phyloP scores from a whole-genome alignment of 2,888 invertebrate genomes.

The Limnephilus rhombicus region DNA sequence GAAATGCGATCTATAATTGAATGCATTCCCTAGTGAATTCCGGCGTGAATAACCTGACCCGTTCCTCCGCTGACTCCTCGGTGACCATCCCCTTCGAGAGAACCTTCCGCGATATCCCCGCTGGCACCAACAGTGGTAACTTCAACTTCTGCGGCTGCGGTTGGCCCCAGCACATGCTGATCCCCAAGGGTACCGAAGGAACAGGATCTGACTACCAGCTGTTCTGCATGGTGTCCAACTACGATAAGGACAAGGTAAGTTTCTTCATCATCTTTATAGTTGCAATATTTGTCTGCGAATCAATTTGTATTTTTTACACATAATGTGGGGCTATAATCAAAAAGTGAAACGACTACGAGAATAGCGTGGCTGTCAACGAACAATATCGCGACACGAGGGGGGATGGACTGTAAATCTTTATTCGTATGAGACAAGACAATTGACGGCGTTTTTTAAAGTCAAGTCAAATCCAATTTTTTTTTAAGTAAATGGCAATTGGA shows the following conservation, averaged over 20 bases:
- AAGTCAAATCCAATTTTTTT: too few species aligned
- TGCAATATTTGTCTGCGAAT: too few species aligned
- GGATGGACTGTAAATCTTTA: too few species aligned
- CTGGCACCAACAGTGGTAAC: slow-evolving; percentile 68
- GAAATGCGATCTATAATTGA: not conserved
- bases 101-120: slow-evolving; percentile 78
- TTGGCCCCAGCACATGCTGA: slow-evolving; percentile 80
- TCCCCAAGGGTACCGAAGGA: slow-evolving; percentile 77
- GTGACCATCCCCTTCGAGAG: slow-evolving; percentile 81
- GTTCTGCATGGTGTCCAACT: slow-evolving; percentile 80
- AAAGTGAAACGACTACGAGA: too few species aligned
- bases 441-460: too few species aligned
- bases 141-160: slow-evolving; percentile 83
- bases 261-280: not conserved
- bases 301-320: too few species aligned
- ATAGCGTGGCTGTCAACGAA: too few species aligned
- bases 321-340: too few species aligned
- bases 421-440: too few species aligned
- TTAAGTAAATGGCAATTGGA: too few species aligned
- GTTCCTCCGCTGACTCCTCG: slow-evolving; percentile 77
- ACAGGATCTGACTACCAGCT: slow-evolving; percentile 76
- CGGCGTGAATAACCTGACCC: slow-evolving; percentile 75
- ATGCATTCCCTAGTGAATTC: slow-evolving; percentile 67
- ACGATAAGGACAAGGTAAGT: slow-evolving; percentile 75
- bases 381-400: too few species aligned